Conservation (phyloP, 2,797 vertebrate species). For the Lepilemur septentrionalis region DNA sequence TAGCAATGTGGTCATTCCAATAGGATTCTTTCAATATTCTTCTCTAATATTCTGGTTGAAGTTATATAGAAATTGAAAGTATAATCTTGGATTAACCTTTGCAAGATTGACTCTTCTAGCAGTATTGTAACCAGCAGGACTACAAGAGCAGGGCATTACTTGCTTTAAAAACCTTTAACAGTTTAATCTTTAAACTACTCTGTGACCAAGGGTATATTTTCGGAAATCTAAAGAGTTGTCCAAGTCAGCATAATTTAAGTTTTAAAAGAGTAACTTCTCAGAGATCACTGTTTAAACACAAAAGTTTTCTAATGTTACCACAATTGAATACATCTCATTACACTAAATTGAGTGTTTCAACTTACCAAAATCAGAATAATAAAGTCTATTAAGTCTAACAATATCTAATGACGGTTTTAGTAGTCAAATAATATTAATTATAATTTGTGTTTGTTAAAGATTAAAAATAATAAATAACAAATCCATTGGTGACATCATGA, state of each 20-base stretch:
- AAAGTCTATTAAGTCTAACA: background rate
- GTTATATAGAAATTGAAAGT: background rate
- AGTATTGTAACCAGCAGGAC: background rate
- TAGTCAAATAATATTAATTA: background rate
- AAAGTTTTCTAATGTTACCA: background rate
- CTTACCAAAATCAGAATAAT: background rate
- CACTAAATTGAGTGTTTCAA: background rate
- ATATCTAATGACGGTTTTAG: background rate
- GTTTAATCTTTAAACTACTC: constrained; percentile 35
- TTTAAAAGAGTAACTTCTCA: background rate
- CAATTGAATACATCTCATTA: background rate
- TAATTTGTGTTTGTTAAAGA: background rate
- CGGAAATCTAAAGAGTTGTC: background rate
- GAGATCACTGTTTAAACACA: background rate
- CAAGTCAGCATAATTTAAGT: background rate
- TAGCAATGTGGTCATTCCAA: background rate
- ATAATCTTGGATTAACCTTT: constrained; percentile 32
- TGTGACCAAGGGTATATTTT: background rate
- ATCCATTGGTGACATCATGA: background rate
- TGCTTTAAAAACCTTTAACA: background rate
- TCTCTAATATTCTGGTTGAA: background rate
- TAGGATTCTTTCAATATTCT: background rate
- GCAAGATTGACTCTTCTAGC: background rate
- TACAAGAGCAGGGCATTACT: background rate
- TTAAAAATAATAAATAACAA: background rate